These are phyloP conservation scores for Ceramica pisi DNA, from an alignment of 2,888 invertebrate species.

Conservation along the genomic window DNA sequence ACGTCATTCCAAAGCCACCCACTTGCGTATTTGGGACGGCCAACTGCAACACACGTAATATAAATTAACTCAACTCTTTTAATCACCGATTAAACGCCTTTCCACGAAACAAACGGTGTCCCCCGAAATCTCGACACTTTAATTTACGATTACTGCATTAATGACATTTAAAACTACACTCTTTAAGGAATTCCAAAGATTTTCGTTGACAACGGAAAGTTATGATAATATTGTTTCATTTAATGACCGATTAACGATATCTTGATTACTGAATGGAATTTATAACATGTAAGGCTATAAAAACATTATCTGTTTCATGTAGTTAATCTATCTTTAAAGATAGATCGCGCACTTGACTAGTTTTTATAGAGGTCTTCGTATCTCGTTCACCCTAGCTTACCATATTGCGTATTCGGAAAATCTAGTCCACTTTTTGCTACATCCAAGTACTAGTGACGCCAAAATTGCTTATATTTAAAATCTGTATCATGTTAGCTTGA, in stretches of 20 bases:
- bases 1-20: conserved; percentile 70
- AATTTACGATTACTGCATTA: conserved; percentile 38
- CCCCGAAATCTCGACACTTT: conserved; percentile 16
- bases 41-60: conserved; percentile 69
- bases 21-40: conserved; percentile 70
- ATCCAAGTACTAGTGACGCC: conserved; percentile 5
- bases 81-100: conserved; percentile 27
- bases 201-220: conserved; percentile 26
- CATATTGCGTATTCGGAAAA: conserved; percentile 33
- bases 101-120: conserved; percentile 30
- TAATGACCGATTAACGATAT: conserved; percentile 37
- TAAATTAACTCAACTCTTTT: conserved; percentile 23
- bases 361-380: conserved; percentile 22
- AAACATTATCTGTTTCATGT: background rate
- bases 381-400: conserved; percentile 31
- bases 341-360: conserved; percentile 15
- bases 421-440: conserved; percentile 44
- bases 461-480: conserved; percentile 16
- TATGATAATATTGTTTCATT: conserved; percentile 17
- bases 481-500: conserved; percentile 1
- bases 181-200: conserved; percentile 31
- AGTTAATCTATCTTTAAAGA: conserved; percentile 11
- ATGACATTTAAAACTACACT: conserved; percentile 27
- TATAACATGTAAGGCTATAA: conserved; percentile 2
- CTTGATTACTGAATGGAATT: conserved; percentile 13